phyloP scores from a whole-genome alignment of 2,888 invertebrate species.

The Myathropa florea region DNA sequence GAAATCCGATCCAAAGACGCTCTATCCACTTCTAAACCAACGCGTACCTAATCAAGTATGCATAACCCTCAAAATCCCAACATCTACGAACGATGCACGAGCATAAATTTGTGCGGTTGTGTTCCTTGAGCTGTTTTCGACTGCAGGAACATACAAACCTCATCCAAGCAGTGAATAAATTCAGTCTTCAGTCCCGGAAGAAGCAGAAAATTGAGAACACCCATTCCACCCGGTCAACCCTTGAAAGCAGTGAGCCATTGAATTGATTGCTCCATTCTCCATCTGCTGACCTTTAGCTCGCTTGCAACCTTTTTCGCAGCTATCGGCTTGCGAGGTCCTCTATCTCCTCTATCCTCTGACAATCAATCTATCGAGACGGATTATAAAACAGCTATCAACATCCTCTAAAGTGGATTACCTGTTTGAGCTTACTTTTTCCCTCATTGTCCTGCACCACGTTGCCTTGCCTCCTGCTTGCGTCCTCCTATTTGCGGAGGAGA shows the following conservation, averaged over 20 bases:
- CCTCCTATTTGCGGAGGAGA: background rate
- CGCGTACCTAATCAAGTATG: constrained; percentile 21
- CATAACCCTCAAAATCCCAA: constrained; percentile 23
- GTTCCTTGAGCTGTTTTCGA: background rate
- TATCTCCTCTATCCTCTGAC: constrained; percentile 26
- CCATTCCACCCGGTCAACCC: background rate
- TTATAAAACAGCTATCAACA: constrained; percentile 60
- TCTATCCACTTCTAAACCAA: background rate
- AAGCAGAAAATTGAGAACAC: constrained; percentile 8
- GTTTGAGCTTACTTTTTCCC: constrained; percentile 42
- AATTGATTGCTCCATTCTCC: constrained; percentile 45
- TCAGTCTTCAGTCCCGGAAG: background rate
- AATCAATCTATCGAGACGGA: constrained; percentile 62
- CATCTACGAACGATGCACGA: background rate
- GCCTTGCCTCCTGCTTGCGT: background rate
- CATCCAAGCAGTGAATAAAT: background rate
- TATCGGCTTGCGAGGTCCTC: background rate
- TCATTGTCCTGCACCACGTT: background rate
- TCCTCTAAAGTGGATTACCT: constrained; percentile 63
- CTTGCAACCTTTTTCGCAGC: constrained; percentile 20
- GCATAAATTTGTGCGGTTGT: background rate
- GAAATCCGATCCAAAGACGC: background rate
- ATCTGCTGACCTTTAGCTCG: constrained; percentile 2
- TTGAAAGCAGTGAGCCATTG: constrained; percentile 47
- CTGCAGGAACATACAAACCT: background rate